Evolutionary conservation across 1,140 invertebrate species (phyloP).

Genomic region (Drosophila ogumai): DNA sequence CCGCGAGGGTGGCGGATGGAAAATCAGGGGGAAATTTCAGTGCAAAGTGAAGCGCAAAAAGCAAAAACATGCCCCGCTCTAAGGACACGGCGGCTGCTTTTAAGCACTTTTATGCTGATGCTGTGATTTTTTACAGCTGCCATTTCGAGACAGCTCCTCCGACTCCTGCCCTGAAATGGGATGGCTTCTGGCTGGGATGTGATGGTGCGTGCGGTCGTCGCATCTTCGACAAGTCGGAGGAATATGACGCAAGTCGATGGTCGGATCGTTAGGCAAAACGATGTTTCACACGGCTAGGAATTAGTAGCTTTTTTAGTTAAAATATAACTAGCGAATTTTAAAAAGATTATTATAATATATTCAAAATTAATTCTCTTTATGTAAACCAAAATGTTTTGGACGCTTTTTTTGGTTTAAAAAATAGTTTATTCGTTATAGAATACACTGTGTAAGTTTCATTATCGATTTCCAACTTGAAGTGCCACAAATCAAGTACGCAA

Average conservation of each 20-base stretch:
- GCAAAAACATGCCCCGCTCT: conserved; percentile 47
- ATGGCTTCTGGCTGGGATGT: neutral
- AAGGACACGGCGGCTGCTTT: conserved; percentile 74
- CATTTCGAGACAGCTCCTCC: conserved; percentile 55
- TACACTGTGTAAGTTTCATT: too few relatives aligned
- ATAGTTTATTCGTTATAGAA: too few relatives aligned
- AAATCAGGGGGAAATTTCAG: conserved; percentile 51
- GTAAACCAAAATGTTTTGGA: too few relatives aligned
- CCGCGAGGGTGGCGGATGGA: conserved; percentile 10
- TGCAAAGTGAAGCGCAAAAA: conserved; percentile 71
- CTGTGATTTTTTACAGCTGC: conserved; percentile 83
- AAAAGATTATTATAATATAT: neutral
- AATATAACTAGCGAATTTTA: neutral
- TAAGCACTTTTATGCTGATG: conserved; percentile 83
- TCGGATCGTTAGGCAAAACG: conserved; percentile 68
- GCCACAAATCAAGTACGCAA: too few relatives aligned
- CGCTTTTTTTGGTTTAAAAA: too few relatives aligned
- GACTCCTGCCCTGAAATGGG: neutral
- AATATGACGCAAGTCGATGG: conserved; percentile 57
- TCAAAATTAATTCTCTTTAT: neutral
- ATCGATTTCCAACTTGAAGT: too few relatives aligned
- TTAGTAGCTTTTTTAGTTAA: neutral
- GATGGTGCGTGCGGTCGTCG: conserved; percentile 64
- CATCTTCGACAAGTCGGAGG: conserved; percentile 50
- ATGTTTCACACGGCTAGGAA: conserved; percentile 22